A percentile compares a stretch with the other conserved stretches of the same genome.
These are phyloP conservation scores for Dendrolimus pini DNA, from an alignment of 2,888 invertebrate genomes.

Conservation along the genomic window DNA sequence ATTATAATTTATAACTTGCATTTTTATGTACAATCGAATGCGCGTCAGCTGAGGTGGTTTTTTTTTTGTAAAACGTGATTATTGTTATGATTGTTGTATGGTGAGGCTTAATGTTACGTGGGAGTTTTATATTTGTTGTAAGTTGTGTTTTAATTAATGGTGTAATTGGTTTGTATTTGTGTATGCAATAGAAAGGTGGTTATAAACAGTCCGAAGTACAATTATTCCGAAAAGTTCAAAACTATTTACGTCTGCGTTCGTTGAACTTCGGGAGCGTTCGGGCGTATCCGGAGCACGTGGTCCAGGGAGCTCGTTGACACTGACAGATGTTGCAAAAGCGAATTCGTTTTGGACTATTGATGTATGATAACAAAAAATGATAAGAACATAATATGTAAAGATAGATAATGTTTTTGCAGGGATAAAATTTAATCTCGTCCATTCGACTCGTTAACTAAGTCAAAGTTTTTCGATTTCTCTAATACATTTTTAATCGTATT, in stretches of 20 bases:
- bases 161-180: neutral
- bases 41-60: no score
- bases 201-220: slow-evolving; percentile 34
- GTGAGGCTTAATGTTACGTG: no score
- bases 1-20: no score
- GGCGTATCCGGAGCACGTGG: slow-evolving; percentile 58
- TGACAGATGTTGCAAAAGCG: slow-evolving; percentile 42
- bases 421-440: no score
- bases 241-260: slow-evolving; percentile 63
- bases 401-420: neutral
- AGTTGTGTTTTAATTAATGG: neutral
- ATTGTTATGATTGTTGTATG: no score
- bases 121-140: no score
- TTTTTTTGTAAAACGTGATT: no score
- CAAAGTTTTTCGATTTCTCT: no score
- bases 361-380: neutral
- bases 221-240: slow-evolving; percentile 39
- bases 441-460: no score
- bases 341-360: slow-evolving; percentile 1
- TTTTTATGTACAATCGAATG: no score
- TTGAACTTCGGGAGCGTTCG: slow-evolving; percentile 40
- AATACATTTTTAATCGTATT: no score
- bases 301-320: slow-evolving; percentile 35
- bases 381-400: neutral
- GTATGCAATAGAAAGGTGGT: neutral